phyloP scores from a whole-genome alignment of 2,888 invertebrate genomes.

The Pseudoips prasinana region DNA sequence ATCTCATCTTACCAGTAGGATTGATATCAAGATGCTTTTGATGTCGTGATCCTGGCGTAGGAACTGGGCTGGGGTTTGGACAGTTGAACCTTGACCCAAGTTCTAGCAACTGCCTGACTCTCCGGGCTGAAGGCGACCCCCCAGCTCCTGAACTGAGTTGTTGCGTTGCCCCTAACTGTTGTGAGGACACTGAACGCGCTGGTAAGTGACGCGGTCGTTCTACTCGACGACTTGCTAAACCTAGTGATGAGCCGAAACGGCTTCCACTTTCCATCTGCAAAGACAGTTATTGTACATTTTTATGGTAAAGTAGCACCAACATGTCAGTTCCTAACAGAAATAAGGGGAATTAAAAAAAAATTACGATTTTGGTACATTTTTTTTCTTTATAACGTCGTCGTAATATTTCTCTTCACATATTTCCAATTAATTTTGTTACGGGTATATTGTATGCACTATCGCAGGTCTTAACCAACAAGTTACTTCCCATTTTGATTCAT shows the following conservation, averaged over 20 bases:
- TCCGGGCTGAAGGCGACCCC: slow-evolving; percentile 88
- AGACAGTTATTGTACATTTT: no score
- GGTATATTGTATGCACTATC: no score
- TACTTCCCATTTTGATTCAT: no score
- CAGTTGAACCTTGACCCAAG: slow-evolving; percentile 82
- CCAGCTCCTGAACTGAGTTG: slow-evolving; percentile 39
- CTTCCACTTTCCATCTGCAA: slow-evolving; percentile 81
- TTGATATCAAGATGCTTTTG: slow-evolving; percentile 93
- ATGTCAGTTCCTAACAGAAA: neutral
- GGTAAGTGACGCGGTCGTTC: slow-evolving; percentile 83
- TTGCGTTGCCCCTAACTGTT: slow-evolving; percentile 83
- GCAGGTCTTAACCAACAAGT: no score
- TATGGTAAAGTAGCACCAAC: neutral
- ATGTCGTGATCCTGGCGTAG: slow-evolving; percentile 89
- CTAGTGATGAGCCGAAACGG: slow-evolving; percentile 82
- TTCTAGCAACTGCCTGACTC: slow-evolving; percentile 91
- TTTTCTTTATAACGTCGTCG: no score
- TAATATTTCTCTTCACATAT: no score
- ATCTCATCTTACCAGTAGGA: slow-evolving; percentile 91
- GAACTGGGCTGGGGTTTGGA: slow-evolving; percentile 87
- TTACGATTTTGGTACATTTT: no score
- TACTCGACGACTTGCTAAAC: slow-evolving; percentile 76
- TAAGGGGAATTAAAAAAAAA: neutral
- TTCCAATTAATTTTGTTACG: no score
- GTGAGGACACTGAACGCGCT: slow-evolving; percentile 88